Evolutionary conservation across 1,140 invertebrate species (phyloP), one percentile per base, ranked within the genome.

Genomic region (Drosophila miranda): DNA sequence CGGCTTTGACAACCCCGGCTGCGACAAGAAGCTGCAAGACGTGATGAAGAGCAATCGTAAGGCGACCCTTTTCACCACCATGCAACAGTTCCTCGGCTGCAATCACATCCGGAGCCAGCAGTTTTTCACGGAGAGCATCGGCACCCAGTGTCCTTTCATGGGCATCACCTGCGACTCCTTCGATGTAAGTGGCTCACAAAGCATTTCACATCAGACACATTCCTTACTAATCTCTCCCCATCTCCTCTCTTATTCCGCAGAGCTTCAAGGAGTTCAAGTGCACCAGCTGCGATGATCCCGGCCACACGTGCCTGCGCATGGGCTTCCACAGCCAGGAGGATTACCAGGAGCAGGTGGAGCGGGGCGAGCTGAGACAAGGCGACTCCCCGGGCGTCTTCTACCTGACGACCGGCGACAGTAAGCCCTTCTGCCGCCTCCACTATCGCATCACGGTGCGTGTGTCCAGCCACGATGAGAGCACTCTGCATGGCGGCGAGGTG

Each of bases 111-210:
- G 96, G 43, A 96, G 96, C 66, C 94, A 97, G 79, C 94, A 97
- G 73, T 95, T 95, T 79, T 98, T 97, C 86, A 95, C 94, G 0
- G 97, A 98, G 89, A 97, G 96, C 57, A 95, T 98, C 49, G 94
- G 94, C 13, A 93, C 94, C 1, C 84, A 91, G 1, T 98, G 97
- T 83, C 93, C 94, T 0, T 97, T 96, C 88, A 90, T 94, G 62
- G 94, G 94, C 0, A 94, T 96, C 38, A 94, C 95, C 21, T 98
- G 97, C 77, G 91, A 93, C 4, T 95, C 95, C n/a, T 97, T 94
- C 92, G 94, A 95, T 56, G 93, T 94, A 52, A 71, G 81, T 74
- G 11, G 2, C 16, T 19, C 6, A 3, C 1, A 14, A 34, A 70
- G 9, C 2, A 9, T 28, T 3, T 0, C 9, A 0, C 2, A 14